phyloP scores from a whole-genome alignment of 2,797 vertebrate species.

The Enteromius treurensis region DNA sequence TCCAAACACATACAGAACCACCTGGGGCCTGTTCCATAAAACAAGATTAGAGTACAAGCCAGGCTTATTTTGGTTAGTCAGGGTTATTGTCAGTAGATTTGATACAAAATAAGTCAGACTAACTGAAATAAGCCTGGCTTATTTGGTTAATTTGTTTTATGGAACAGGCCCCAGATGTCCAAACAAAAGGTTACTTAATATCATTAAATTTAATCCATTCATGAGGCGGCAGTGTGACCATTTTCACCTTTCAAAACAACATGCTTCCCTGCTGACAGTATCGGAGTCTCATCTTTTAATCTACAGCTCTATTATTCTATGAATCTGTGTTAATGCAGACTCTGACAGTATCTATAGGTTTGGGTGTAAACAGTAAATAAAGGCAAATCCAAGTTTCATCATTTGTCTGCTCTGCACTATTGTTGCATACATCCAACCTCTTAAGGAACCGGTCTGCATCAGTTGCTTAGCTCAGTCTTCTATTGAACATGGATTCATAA shows the following conservation, averaged over 20 bases:
- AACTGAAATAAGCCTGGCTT: too few species aligned
- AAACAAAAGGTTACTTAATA: constrained; percentile 1
- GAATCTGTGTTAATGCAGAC: neutral
- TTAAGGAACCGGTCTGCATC: neutral
- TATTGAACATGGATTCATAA: neutral
- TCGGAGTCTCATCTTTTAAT: neutral
- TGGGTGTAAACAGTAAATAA: neutral
- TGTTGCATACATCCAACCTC: neutral
- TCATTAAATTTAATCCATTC: neutral
- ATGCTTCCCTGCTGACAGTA: constrained; percentile 1
- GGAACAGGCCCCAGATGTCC: too few species aligned
- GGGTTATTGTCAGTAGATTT: too few species aligned
- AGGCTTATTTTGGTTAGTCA: too few species aligned
- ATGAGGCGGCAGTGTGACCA: neutral
- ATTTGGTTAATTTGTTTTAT: too few species aligned
- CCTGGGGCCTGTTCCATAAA: too few species aligned
- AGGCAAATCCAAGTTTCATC: neutral
- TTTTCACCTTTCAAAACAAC: neutral
- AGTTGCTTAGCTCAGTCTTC: neutral
- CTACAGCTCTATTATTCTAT: neutral
- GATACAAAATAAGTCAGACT: too few species aligned
- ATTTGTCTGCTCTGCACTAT: neutral
- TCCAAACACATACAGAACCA: neutral
- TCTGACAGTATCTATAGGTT: neutral
- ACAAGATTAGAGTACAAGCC: too few species aligned